Evolutionary conservation across 1,140 invertebrate genomes (phyloP), one percentile per base, ranked within the genome.

Genomic region (Atta texana): DNA sequence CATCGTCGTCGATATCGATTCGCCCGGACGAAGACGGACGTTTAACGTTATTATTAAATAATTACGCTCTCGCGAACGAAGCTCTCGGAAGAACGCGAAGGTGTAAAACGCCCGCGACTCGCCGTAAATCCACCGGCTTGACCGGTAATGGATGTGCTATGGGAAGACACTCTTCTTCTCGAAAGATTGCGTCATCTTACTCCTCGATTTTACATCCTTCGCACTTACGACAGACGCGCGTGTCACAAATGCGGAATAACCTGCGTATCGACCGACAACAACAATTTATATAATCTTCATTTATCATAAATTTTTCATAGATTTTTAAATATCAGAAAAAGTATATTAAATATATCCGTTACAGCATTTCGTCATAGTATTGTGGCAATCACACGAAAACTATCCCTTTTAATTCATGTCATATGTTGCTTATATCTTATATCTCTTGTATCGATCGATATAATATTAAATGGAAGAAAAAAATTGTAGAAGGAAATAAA

Each of bases 1-100:
- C 24, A 14, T 68, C 57, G 39, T 80, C 63, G 44, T 57, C 49
- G 51, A 57, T 81, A 81, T 81, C 49, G 78, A 59, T 81, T 81
- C 31, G 31, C 49, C 51, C 31, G 72, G 28, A 18, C 16, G 44
- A 8, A 10, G 28, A 55, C 16, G 77, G n/a, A 8, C 31, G 64
- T 80, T 80, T 80, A 71, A 69, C 34, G 51, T 71, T 81, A 71
- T 81, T 81, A 81, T 71, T 81, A 71, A 81, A 81, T 81, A 71
- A 81, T 81, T 71, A 71, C 63, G 49, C 64, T 69, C 64, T 81
- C 21, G 77, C 77, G 49, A 71, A 21, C 63, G 49, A 24, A 24
- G 24, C 24, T 24, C 24, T 24, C 24, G 31, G 77, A 69, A 81
- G 77, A 39, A 69, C 78, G 53, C 49, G 64, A 39, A 64, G 49